These are phyloP conservation scores for Calephelis virginiensis DNA, from an alignment of 1,140 invertebrate species.

Conservation along the genomic window DNA sequence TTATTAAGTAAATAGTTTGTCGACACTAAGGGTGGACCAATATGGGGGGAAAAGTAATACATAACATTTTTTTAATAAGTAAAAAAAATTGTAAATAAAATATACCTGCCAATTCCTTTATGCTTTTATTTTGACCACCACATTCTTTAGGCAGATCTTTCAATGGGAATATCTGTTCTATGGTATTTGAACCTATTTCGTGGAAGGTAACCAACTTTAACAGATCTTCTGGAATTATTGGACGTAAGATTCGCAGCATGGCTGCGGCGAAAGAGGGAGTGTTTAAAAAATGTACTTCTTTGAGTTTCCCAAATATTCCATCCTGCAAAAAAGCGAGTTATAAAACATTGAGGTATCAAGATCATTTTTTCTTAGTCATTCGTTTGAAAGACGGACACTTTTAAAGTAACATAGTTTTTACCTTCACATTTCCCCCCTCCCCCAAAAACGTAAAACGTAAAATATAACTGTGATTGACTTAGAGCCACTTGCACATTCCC, in stretches of 20 bases:
- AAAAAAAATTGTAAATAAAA: background rate
- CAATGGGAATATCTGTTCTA: constrained; percentile 7
- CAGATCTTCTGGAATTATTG: background rate
- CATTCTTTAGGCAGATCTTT: constrained; percentile 2
- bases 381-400: too few relatives aligned
- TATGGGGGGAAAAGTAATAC: too few relatives aligned
- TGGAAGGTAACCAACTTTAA: background rate
- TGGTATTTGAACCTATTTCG: background rate
- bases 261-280: background rate
- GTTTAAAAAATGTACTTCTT: constrained; percentile 1
- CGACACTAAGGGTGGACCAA: too few relatives aligned
- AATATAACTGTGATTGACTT: too few relatives aligned
- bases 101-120: background rate
- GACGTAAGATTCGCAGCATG: background rate
- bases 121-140: constrained; percentile 8
- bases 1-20: too few relatives aligned
- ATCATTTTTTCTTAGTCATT: too few relatives aligned
- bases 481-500: too few relatives aligned
- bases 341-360: too few relatives aligned
- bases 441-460: too few relatives aligned
- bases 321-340: background rate
- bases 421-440: too few relatives aligned
- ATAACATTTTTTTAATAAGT: too few relatives aligned
- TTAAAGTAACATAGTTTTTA: too few relatives aligned
- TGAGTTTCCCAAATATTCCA: background rate